Evolutionary conservation across 2,797 vertebrate genomes (phyloP).

Genomic region (Micrastur ruficollis): DNA sequence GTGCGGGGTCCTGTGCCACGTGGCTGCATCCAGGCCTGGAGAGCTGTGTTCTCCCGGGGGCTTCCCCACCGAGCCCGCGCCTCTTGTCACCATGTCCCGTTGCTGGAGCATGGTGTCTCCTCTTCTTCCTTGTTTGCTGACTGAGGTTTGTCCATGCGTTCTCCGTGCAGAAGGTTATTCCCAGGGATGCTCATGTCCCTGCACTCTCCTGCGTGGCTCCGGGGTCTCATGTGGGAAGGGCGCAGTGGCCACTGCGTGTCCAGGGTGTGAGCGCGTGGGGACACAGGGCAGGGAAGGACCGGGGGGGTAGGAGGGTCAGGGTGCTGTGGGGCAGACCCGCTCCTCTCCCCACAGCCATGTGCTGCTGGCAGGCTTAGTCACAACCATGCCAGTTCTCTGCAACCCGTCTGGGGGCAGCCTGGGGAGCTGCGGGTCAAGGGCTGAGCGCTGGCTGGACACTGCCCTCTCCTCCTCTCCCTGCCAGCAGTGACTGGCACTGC

Average conservation of each 20-base stretch:
- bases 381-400: neutral
- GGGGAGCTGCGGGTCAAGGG: neutral
- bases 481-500: accelerated
- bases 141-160: accelerated
- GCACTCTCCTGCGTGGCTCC: neutral
- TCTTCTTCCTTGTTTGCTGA: neutral
- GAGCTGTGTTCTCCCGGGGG: accelerated
- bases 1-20: accelerated
- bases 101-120: accelerated
- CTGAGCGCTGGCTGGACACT: neutral
- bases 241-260: accelerated
- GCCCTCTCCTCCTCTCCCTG: neutral
- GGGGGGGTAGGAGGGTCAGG: accelerated
- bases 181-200: accelerated
- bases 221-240: accelerated
- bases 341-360: neutral
- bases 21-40: neutral
- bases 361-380: neutral
- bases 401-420: neutral
- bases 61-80: neutral
- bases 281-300: accelerated
- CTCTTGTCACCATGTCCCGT: neutral
- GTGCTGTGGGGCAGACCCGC: accelerated
- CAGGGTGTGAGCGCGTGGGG: neutral
- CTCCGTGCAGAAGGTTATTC: accelerated